phyloP scores from a whole-genome alignment of 2,113 vertebrate species.

The Sinocyclocheilus anophthalmus region DNA sequence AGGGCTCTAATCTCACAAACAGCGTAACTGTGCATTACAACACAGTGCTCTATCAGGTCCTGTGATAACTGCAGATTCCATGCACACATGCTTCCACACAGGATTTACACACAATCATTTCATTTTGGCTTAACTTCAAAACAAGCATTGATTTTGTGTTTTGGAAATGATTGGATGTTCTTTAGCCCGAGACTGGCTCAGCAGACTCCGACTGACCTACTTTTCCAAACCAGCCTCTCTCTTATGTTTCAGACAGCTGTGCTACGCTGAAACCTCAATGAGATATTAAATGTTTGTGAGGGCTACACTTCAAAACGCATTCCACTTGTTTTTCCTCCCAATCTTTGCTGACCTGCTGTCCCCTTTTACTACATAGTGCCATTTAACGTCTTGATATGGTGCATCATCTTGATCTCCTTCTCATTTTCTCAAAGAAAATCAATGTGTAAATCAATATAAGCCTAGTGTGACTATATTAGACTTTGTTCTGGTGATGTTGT shows the following conservation, averaged over 20 bases:
- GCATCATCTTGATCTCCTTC: constrained; percentile 7
- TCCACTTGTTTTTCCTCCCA: background rate
- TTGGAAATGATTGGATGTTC: constrained; percentile 17
- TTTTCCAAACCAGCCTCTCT: constrained; percentile 40
- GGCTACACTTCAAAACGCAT: constrained; percentile 4
- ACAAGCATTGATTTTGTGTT: background rate
- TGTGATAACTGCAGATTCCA: constrained; percentile 28
- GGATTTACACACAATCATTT: background rate
- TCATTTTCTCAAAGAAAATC: constrained; percentile 20
- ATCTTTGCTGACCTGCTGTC: background rate
- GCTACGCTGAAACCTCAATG: background rate
- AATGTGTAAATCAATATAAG: constrained; percentile 40
- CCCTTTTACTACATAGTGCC: background rate
- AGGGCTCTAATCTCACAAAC: constrained; percentile 67
- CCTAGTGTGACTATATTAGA: constrained; percentile 17
- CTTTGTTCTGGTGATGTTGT: constrained; percentile 24
- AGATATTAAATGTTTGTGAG: constrained; percentile 17
- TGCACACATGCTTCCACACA: background rate
- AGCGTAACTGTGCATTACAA: constrained; percentile 61
- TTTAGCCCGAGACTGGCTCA: constrained; percentile 19
- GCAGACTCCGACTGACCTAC: constrained; percentile 52
- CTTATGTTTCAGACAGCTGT: constrained; percentile 35
- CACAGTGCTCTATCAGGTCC: constrained; percentile 56
- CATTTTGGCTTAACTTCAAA: constrained; percentile 29
- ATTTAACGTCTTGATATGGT: constrained; percentile 39